Base-by-base conservation (phyloP, 2,888 invertebrate genomes). In the Drosophila multiciliata region DNA sequence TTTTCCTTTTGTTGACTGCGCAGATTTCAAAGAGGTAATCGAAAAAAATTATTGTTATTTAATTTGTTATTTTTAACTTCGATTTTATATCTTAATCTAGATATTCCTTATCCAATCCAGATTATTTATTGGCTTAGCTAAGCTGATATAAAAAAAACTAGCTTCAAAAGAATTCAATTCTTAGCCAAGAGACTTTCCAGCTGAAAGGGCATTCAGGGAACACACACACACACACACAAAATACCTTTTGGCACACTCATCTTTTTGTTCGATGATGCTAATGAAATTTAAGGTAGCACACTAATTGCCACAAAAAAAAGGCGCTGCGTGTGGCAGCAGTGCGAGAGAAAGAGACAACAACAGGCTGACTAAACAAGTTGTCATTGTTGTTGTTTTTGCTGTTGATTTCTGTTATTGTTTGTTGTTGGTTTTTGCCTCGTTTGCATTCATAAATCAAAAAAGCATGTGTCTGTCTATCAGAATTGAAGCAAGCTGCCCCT, bases 361-460 rank as follows among this genome's bases (percentile, higher is more conserved):
- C 48, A 32, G 23, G 72, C 80, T 77, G 77, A 77, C 66, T 77
- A 66, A 76, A 71, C 77, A 66, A 48, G 58, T 64, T 68, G 62
- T 61, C 45, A 20, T 45, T 23, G 12, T 23, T 23, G 20, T 8
- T 23, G 23, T 23, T 29, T 29, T 23, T 73, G 45, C 45, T 61
- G 12, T 32, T 45, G n/a, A 53, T 49, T 40, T 66, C 50, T 59
- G 48, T 40, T 45, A 45, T 45, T 70, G 54, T 33, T 65, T 80
- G 65, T 67, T 83, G 65, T 54, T 54, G 38, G 52, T 58, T 53
- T 70, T 70, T 32, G 68, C 53, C 87, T 88, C 83, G 89, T 84
- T 89, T 87, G 89, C 89, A 89, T 84, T 88, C 90, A 85, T 85
- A 85, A 85, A 85, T 89, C 90, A 85, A 89, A 89, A 73, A 60